Conservation (phyloP, 1,140 invertebrate genomes). For the Dolichoris vasculosae region DNA sequence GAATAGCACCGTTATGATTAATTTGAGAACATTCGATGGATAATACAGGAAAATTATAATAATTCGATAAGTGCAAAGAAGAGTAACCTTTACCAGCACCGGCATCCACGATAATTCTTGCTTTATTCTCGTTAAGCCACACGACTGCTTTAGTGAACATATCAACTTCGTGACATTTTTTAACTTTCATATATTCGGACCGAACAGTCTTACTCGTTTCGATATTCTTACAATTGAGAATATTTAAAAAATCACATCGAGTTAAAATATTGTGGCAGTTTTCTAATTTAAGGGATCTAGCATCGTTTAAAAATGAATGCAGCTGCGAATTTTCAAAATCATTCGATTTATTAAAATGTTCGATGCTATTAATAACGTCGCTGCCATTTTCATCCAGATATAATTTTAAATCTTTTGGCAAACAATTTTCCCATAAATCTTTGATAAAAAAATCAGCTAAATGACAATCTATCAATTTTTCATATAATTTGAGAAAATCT, state of each 20-base stretch:
- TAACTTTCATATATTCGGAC: constrained; percentile 82
- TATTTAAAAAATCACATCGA: constrained; percentile 50
- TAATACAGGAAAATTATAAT: constrained; percentile 82
- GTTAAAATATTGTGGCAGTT: constrained; percentile 52
- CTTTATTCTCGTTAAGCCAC: constrained; percentile 56
- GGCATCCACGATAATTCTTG: constrained; percentile 81
- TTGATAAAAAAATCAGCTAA: constrained; percentile 87
- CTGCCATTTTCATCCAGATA: constrained; percentile 72
- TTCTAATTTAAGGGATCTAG: constrained; percentile 58
- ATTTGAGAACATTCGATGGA: constrained; percentile 84
- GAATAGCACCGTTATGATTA: constrained; percentile 80
- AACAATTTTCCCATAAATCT: constrained; percentile 78
- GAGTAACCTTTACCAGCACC: constrained; percentile 92
- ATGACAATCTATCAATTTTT: constrained; percentile 83
- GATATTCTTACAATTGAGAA: constrained; percentile 32
- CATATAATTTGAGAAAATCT: constrained; percentile 76
- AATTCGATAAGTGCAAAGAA: constrained; percentile 82
- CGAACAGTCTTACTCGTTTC: constrained; percentile 43
- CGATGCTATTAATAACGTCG: constrained; percentile 39
- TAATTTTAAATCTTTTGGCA: constrained; percentile 75
- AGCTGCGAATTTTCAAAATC: constrained; percentile 45
- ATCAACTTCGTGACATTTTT: constrained; percentile 89
- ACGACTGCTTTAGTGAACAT: constrained; percentile 71
- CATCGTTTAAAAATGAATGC: constrained; percentile 56
- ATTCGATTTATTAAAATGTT: constrained; percentile 28